Conservation (phyloP, 2,797 vertebrate species). For the Sebastes elongatus region DNA sequence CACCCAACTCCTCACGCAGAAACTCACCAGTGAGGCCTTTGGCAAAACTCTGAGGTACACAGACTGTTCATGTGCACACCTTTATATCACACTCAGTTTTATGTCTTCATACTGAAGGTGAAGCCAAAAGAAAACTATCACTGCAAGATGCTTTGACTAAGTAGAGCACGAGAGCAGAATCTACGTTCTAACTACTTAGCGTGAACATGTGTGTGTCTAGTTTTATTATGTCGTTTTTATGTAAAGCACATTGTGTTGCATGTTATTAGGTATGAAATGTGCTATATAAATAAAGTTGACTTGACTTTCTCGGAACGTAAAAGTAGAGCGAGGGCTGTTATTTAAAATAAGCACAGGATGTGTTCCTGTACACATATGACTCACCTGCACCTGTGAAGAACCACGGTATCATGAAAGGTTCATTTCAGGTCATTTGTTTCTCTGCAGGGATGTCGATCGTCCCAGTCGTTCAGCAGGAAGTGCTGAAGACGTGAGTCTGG, state of each 20-base stretch:
- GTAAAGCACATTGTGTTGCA: neutral
- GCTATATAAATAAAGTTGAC: neutral
- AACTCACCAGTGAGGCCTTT: constrained; percentile 54
- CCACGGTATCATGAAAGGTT: too few relatives aligned
- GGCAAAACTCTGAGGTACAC: constrained; percentile 48
- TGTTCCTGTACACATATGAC: too few relatives aligned
- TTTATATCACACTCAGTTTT: neutral
- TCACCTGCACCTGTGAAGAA: neutral
- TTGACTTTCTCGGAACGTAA: neutral
- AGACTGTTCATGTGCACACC: neutral
- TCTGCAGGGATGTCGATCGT: constrained; percentile 49
- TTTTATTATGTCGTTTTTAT: too few relatives aligned
- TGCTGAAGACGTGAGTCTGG: constrained; percentile 72
- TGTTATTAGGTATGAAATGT: neutral
- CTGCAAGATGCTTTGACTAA: neutral
- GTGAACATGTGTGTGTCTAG: too few relatives aligned
- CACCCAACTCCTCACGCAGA: constrained; percentile 59
- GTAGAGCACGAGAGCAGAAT: too few relatives aligned
- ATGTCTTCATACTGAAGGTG: neutral
- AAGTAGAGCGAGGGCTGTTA: neutral
- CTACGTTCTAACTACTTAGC: too few relatives aligned
- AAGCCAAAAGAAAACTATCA: neutral
- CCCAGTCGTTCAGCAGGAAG: constrained; percentile 82
- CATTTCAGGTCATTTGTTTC: neutral
- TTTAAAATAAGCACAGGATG: neutral